Base-by-base conservation (phyloP, 2,888 invertebrate species). In the Trichogramma dendrolimi region DNA sequence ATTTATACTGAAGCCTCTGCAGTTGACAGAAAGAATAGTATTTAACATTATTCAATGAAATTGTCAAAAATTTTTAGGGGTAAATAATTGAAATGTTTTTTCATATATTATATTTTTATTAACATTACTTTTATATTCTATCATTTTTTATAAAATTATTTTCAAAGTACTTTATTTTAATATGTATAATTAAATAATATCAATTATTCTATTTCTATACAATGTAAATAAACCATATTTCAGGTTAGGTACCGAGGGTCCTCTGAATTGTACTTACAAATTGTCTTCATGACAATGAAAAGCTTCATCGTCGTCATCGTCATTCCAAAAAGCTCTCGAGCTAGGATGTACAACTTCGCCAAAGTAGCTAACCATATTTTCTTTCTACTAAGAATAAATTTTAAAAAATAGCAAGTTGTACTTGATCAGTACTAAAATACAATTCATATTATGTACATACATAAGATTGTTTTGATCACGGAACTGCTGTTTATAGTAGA, bases 271-370 rank as follows among this genome's bases (percentile, higher is more conserved):
- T 27, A 66, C 67, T 71, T 66, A 72, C 73, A 58, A 6, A 67
- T 64, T 64, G 61, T 62, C 66, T 57, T 62, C 14, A 10, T 38
- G 53, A 59, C 42, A 62, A 11, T 67, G 67, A 11, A 47, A 40
- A 8, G 53, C 51, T 62, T 69, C 72, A 40, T 73, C 73, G 46
- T 73, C 76, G 6, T 78, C 76, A 14, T 76, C 75, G 7, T 73
- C 75, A 14, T 68, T 70, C 79, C 79, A 79, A 71, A 79, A 78
- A 41, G 78, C 79, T 61, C 78, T 71, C 3, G 79, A 78, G 44
- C 69, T 69, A 40, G 78, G 78, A 59, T 74, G 71, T 42, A 74
- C 69, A 51, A 76, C 72, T 70, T 75, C 77, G 49, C 77, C 77
- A 60, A 78, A 78, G 60, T 68, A 70, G 57, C 71, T 72, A 55